Conservation (phyloP, 2,888 invertebrate species). For the Acleris laterana region DNA sequence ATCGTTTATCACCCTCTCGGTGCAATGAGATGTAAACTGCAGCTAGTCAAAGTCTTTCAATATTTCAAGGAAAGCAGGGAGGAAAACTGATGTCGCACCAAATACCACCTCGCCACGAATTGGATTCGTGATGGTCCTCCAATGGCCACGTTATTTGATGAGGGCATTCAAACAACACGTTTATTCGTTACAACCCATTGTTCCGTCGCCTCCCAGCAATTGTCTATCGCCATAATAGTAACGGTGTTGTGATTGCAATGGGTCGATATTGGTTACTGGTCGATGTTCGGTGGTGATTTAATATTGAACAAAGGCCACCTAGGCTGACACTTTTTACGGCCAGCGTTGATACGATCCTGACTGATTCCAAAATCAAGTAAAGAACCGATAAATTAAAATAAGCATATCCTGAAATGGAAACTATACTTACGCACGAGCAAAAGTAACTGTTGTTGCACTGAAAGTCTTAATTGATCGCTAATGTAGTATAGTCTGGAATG, state of each 20-base stretch:
- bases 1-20: no score
- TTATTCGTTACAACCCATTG: constrained; percentile 37
- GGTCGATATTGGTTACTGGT: constrained; percentile 18
- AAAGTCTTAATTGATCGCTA: no score
- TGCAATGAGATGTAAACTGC: no score
- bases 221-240: constrained; percentile 32
- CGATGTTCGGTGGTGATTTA: constrained; percentile 15
- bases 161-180: constrained; percentile 35
- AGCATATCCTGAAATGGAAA: no score
- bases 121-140: constrained; percentile 23
- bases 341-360: background rate
- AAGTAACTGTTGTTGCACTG: no score
- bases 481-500: no score
- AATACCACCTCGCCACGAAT: constrained; percentile 9
- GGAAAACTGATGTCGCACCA: constrained; percentile 12
- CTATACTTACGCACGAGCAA: no score
- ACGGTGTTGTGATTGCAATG: constrained; percentile 28
- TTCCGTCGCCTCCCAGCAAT: constrained; percentile 30
- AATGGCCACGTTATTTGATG: constrained; percentile 20
- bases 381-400: no score
- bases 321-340: background rate
- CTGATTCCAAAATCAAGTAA: no score
- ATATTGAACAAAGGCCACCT: constrained; percentile 26
- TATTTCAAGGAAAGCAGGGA: constrained; percentile 1
- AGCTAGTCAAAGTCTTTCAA: no score